phyloP scores from a whole-genome alignment of 2,797 vertebrate species.

The Novumbra hubbsi region DNA sequence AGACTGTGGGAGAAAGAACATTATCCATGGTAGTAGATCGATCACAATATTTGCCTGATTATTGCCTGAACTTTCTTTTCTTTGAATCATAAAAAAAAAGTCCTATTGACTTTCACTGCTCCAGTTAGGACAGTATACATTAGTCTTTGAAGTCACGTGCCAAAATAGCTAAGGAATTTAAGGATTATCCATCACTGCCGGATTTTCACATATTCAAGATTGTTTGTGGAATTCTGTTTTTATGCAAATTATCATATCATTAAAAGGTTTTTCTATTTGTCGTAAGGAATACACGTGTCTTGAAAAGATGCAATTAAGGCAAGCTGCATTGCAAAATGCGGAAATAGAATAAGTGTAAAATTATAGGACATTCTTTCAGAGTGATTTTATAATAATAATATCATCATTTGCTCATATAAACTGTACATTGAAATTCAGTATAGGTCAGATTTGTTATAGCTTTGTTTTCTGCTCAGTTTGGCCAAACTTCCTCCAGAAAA shows the following conservation, averaged over 20 bases:
- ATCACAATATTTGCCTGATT: too few relatives aligned
- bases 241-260: neutral
- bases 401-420: neutral
- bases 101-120: too few relatives aligned
- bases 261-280: neutral
- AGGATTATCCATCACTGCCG: neutral
- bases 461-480: neutral
- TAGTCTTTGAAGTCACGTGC: neutral
- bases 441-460: neutral
- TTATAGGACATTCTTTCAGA: neutral
- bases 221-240: neutral
- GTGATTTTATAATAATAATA: conserved; percentile 4
- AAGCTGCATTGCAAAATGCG: neutral
- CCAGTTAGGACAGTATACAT: too few relatives aligned
- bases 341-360: neutral
- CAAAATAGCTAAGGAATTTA: neutral
- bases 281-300: neutral
- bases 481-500: neutral
- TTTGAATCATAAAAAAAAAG: too few relatives aligned
- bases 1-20: too few relatives aligned
- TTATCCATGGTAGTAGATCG: too few relatives aligned
- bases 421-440: neutral
- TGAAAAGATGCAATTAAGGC: neutral
- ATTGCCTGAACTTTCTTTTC: too few relatives aligned
- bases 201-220: neutral